Evolutionary conservation across 2,113 vertebrate species (phyloP).

Genomic region (Macrotis lagotis): DNA sequence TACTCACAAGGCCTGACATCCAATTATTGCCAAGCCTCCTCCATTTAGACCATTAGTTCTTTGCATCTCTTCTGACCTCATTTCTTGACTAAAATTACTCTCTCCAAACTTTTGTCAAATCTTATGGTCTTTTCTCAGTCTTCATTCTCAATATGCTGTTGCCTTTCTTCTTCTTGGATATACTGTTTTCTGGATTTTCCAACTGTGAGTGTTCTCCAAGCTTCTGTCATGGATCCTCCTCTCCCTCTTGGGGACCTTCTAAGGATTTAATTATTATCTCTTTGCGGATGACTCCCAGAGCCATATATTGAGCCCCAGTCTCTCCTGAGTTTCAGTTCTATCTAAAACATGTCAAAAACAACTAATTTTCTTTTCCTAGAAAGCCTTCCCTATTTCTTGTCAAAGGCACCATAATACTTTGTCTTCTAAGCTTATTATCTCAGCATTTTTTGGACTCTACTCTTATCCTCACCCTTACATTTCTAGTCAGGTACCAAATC

Average conservation of each 20-base stretch:
- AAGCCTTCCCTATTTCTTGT: neutral
- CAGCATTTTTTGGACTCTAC: neutral
- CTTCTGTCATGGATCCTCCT: neutral
- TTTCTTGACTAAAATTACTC: neutral
- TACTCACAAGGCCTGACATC: neutral
- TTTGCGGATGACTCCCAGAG: neutral
- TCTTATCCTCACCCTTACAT: neutral
- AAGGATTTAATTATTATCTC: neutral
- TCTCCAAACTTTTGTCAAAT: neutral
- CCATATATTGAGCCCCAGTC: neutral
- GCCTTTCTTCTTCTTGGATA: neutral
- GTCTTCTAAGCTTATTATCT: neutral
- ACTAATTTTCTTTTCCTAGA: neutral
- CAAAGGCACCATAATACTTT: neutral
- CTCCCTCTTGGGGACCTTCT: neutral
- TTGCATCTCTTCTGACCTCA: neutral
- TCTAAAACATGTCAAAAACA: neutral
- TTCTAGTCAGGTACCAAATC: neutral
- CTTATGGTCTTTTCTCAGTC: neutral
- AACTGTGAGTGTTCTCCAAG: neutral
- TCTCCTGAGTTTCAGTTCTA: neutral
- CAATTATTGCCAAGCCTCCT: neutral
- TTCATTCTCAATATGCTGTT: neutral
- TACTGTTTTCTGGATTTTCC: neutral
- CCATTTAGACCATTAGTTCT: too few species aligned